A percentile compares a stretch with the other conserved stretches of the same genome.
These are phyloP conservation scores for Limonius californicus DNA, from an alignment of 1,140 invertebrate genomes.

Conservation along the genomic window DNA sequence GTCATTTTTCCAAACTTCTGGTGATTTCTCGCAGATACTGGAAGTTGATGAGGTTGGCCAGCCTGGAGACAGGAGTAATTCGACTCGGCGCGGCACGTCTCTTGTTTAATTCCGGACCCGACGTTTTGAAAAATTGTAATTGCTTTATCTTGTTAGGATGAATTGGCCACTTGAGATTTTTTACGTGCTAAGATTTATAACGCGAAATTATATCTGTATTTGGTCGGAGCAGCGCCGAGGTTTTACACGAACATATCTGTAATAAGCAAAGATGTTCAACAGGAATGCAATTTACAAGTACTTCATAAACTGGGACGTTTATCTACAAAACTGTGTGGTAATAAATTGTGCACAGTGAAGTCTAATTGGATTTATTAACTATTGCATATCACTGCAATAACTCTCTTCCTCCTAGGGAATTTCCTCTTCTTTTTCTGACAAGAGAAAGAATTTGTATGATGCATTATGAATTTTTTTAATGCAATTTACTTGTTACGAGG, in stretches of 20 bases:
- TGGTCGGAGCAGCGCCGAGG: neutral
- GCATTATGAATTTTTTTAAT: no score
- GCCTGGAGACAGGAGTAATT: slow-evolving; percentile 11
- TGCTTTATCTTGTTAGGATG: slow-evolving; percentile 39
- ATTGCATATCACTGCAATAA: no score
- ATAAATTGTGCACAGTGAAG: no score
- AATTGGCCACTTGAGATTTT: slow-evolving; percentile 39
- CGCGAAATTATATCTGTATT: slow-evolving; percentile 19
- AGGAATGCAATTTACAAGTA: no score
- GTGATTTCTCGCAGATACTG: slow-evolving; percentile 3
- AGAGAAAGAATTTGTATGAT: no score
- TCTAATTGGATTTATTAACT: no score
- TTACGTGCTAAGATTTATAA: slow-evolving; percentile 34
- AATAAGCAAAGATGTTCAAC: no score
- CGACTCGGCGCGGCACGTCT: slow-evolving; percentile 26
- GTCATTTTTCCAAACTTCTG: neutral
- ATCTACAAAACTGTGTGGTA: no score
- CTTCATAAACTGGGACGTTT: no score
- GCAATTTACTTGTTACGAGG: no score
- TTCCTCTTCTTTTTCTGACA: no score
- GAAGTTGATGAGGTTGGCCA: slow-evolving; percentile 15
- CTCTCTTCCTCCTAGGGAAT: no score
- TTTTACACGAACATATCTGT: neutral
- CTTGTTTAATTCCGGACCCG: slow-evolving; percentile 36
- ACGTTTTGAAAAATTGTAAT: slow-evolving; percentile 44